Evolutionary conservation across 2,888 invertebrate genomes (phyloP).

Genomic region (Stenolophus ochropezus): DNA sequence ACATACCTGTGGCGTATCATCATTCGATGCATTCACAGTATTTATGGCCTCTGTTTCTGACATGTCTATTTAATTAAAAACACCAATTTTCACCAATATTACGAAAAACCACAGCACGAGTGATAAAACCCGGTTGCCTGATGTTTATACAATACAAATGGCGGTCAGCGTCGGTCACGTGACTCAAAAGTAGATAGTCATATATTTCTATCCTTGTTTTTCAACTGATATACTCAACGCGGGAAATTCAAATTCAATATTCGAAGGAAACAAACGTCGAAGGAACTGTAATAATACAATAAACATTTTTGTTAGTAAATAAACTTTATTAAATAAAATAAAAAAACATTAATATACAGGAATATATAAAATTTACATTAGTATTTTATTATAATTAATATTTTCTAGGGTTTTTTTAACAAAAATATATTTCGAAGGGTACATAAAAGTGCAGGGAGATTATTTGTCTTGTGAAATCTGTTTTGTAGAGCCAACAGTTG

Average conservation of each 20-base stretch:
- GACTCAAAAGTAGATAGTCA: constrained; percentile 64
- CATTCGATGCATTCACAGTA: constrained; percentile 70
- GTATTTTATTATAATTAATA: neutral
- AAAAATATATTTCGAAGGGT: constrained; percentile 40
- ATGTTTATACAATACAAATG: constrained; percentile 79
- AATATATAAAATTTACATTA: neutral
- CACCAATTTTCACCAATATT: constrained; percentile 70
- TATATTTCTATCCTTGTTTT: constrained; percentile 2
- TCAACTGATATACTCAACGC: neutral
- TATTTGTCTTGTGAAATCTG: constrained; percentile 21
- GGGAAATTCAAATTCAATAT: constrained; percentile 42
- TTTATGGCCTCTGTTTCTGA: constrained; percentile 72
- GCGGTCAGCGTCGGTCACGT: constrained; percentile 80
- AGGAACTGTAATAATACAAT: neutral
- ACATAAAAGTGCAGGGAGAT: constrained; percentile 21
- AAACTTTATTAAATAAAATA: constrained; percentile 33
- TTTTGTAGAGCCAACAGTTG: constrained; percentile 13
- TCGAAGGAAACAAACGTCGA: neutral
- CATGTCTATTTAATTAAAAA: constrained; percentile 68
- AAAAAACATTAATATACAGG: neutral
- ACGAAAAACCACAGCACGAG: constrained; percentile 70
- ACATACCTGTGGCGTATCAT: constrained; percentile 72
- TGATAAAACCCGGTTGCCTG: constrained; percentile 74
- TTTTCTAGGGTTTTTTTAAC: constrained; percentile 14
- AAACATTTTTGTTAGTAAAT: constrained; percentile 12